Evolutionary conservation across 2,113 vertebrate genomes (phyloP), one percentile per base, ranked within the genome.

Genomic region (Pelecanoides urinatrix): DNA sequence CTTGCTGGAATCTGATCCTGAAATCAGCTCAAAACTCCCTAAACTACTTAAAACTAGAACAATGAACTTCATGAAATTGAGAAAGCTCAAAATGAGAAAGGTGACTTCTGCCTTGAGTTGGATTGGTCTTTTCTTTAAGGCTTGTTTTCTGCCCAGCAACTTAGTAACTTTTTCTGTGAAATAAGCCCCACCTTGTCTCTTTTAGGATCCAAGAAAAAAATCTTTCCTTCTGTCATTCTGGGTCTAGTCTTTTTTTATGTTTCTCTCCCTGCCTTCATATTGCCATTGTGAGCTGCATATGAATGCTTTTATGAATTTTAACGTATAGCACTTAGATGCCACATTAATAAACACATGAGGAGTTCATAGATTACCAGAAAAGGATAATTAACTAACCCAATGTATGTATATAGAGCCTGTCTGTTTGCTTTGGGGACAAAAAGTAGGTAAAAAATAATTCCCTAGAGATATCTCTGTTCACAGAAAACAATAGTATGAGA

Each of bases 31-130:
- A 77, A 16, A 87, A 34, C 22, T 77, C 19, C 32, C 14, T 30
- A 16, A 72, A 32, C 18, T 38, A 45, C 34, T 76, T 71, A 53
- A 81, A 85, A 71, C 15, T 40, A 58, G 23, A 74, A 16, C 16
- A n/a, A 30, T 0, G 0, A 50, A 22, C 36, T 63, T 76, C 9
- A 18, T 52, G 44, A 63, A 76, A 36, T 0, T 9, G 21, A 47
- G 38, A 71, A 71, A 42, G 47, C 29, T 71, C 1, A 1, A 66
- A 74, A 62, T 26, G 27, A 68, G 36, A 40, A 74, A 52, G 21
- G 22, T 6, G 4, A 13, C 13, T 87, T 66, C n/a, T 77, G n/a
- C 16, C 34, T 36, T 62, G 26, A 56, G 55, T 38, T n/a, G 10
- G 4, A 7, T 49, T 66, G 32, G 8, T 21, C 27, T 44, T 62